Evolutionary conservation across 2,797 vertebrate genomes (phyloP), one percentile per base, ranked within the genome.

Genomic region (Gymnothorax javanicus): DNA sequence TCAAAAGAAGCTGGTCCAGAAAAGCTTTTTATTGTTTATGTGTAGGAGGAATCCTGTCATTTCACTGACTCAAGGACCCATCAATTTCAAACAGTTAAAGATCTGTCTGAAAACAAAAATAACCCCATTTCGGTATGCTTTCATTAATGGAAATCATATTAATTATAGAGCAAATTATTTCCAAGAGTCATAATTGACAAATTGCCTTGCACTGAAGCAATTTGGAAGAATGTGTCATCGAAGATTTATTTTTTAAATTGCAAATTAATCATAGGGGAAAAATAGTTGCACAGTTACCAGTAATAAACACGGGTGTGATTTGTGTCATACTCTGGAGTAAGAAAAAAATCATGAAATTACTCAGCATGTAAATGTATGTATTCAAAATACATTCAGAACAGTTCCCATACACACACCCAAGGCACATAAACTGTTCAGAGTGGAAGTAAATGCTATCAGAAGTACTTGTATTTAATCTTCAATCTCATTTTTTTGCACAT

Each of bases 391-490:
- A 64, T 67, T 15, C 12, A 88, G 67, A 87, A 56, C 27, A 81
- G 52, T n/a, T n/a, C 17, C 50, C 11, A 56, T 54, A 81, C 77
- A 81, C 23, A 73, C 43, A 73, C 23, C 1, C 11, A 54, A 9
- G 6, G 52, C 20, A 81, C 23, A 81, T 52, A 89, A 82, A 59
- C 86, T 87, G 58, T 23, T 27, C 2, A 79, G 15, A 12, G 23
- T 69, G 60, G 6, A 82, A 17, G 7, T 33, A 82, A 54, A 84
- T n/a, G 58, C 33, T 58, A 50, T 50, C 33, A 23, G 33, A 27
- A 86, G 62, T 15, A 25, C 84, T 20, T 73, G 60, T 71, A 84
- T 92, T 94, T 89, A 91, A 91, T 90, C 89, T 92, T 89, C 92
- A 90, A 93, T 93, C 86, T 90, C 86, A 15, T 77, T 86, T 86